phyloP scores from a whole-genome alignment of 2,113 vertebrate genomes.

The Mustelus asterias region DNA sequence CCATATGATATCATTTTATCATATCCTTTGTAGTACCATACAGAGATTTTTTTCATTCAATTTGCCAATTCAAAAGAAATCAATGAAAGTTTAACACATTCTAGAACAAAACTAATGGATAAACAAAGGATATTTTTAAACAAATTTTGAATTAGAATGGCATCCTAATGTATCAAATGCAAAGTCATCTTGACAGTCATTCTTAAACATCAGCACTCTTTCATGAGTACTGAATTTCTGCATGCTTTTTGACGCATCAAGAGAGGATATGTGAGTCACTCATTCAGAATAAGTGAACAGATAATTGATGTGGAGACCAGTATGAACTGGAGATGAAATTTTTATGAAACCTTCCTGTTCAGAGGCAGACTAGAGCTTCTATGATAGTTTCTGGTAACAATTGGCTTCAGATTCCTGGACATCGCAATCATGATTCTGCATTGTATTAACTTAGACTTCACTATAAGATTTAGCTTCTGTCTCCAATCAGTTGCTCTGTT shows the following conservation, averaged over 20 bases:
- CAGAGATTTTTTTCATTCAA: not conserved
- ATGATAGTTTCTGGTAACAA: not conserved
- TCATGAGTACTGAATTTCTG: not conserved
- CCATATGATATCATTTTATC: not conserved
- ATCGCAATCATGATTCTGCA: not conserved
- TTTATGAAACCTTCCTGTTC: not conserved
- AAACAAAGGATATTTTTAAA: not conserved
- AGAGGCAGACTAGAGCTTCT: not conserved
- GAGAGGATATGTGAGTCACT: not conserved
- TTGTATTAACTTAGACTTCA: not conserved
- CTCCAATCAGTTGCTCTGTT: no score
- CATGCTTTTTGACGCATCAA: not conserved
- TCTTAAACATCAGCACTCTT: not conserved
- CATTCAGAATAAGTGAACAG: not conserved
- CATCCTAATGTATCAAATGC: not conserved
- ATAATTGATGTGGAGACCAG: not conserved
- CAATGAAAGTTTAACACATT: not conserved
- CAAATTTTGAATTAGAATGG: not conserved
- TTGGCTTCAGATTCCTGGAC: not conserved
- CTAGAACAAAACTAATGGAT: not conserved
- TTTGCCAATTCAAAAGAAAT: not conserved
- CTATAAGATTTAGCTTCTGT: not conserved
- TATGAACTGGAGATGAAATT: not conserved
- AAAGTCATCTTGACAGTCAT: not conserved
- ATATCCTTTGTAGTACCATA: not conserved